Evolutionary conservation across 2,797 vertebrate species (phyloP).

Genomic region (Poeciliopsis turneri): DNA sequence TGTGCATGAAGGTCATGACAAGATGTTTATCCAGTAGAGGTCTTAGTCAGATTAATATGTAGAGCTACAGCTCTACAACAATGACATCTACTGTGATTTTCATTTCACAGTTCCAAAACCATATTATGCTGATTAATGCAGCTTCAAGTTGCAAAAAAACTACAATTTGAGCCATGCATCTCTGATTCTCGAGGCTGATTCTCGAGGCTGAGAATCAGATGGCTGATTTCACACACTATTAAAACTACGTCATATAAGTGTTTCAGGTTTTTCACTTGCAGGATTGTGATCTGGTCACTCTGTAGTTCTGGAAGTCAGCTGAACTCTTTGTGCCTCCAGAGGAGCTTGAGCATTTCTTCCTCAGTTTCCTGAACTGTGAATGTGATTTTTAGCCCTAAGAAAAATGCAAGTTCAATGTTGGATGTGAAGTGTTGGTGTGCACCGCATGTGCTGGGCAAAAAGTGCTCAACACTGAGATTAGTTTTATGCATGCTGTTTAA

Average conservation of each 20-base stretch:
- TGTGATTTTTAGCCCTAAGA: conserved; percentile 39
- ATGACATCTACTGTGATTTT: not conserved
- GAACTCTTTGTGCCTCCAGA: not conserved
- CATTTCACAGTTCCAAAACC: not conserved
- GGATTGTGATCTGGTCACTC: not conserved
- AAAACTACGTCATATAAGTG: no score
- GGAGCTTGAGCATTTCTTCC: not conserved
- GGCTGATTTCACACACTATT: no score
- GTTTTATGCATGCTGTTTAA: conserved; percentile 28
- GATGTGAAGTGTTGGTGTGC: conserved; percentile 6
- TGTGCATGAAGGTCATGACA: not conserved
- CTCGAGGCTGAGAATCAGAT: no score
- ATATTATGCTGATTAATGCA: not conserved
- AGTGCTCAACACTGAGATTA: not conserved
- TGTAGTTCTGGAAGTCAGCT: not conserved
- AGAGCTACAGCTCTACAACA: not conserved
- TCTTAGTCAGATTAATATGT: not conserved
- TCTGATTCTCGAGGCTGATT: no score
- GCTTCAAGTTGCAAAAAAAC: not conserved
- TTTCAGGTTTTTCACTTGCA: not conserved
- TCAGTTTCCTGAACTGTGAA: conserved; percentile 51
- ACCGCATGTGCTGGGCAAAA: not conserved
- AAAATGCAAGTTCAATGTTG: conserved; percentile 7
- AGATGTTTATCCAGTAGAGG: not conserved
- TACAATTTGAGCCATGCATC: not conserved